Evolutionary conservation across 2,888 invertebrate species (phyloP).

Genomic region (Xestobium rufovillosum): DNA sequence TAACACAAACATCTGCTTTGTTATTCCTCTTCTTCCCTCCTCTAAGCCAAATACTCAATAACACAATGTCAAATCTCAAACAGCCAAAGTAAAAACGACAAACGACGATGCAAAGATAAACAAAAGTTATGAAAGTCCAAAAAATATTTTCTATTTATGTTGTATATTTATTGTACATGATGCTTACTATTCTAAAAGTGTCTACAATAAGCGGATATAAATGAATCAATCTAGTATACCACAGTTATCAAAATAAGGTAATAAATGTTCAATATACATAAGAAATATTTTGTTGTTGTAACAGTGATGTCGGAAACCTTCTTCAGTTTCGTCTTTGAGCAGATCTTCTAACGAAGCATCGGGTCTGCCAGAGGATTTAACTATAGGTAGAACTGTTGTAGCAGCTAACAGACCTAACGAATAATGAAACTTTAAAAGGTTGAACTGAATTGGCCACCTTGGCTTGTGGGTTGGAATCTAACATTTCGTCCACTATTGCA

Average conservation of each 20-base stretch:
- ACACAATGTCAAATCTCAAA: too few relatives aligned
- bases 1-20: too few relatives aligned
- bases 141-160: too few relatives aligned
- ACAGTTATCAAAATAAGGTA: slow-evolving; percentile 33
- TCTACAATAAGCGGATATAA: slow-evolving; percentile 10
- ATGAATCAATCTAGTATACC: slow-evolving; percentile 6
- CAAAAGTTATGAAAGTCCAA: too few relatives aligned
- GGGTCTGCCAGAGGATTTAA: slow-evolving; percentile 29
- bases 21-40: too few relatives aligned
- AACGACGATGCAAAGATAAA: too few relatives aligned
- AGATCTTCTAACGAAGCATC: slow-evolving; percentile 36
- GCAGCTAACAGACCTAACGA: slow-evolving; percentile 33
- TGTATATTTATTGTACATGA: too few relatives aligned
- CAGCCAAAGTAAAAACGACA: too few relatives aligned
- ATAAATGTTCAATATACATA: slow-evolving; percentile 31
- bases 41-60: too few relatives aligned
- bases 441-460: too few relatives aligned
- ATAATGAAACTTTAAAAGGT: too few relatives aligned
- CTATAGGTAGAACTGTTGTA: slow-evolving; percentile 34
- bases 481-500: slow-evolving; percentile 3
- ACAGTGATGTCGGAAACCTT: slow-evolving; percentile 33
- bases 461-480: neutral
- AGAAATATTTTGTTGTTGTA: slow-evolving; percentile 34
- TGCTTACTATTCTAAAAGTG: too few relatives aligned
- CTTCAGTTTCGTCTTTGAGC: slow-evolving; percentile 28